These are phyloP conservation scores for Parauchenoglanis ngamensis DNA, from an alignment of 2,797 vertebrate species.

Conservation along the genomic window DNA sequence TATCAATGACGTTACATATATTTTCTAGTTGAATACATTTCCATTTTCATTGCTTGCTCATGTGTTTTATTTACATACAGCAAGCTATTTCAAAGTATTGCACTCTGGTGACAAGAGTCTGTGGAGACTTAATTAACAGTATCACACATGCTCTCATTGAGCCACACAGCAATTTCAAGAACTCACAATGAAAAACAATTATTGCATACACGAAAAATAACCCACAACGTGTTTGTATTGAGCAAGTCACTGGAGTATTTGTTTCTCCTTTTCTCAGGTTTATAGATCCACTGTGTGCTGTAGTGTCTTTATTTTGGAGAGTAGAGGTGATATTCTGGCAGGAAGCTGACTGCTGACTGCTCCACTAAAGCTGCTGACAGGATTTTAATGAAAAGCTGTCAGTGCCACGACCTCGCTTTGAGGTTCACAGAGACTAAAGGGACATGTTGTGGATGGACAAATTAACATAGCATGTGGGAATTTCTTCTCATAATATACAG, in stretches of 20 bases:
- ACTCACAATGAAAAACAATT: constrained; percentile 39
- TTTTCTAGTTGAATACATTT: constrained; percentile 5
- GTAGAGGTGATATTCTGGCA: constrained; percentile 42
- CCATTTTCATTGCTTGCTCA: constrained; percentile 45
- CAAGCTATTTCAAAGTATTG: constrained; percentile 67
- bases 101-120: constrained; percentile 67
- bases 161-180: constrained; percentile 24
- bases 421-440: constrained; percentile 58
- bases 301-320: constrained; percentile 35
- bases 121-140: constrained; percentile 75
- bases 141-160: constrained; percentile 41
- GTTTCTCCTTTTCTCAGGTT: not conserved
- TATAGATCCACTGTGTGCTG: constrained; percentile 1
- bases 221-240: not conserved
- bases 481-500: constrained; percentile 34
- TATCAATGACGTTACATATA: not conserved
- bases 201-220: constrained; percentile 33
- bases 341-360: constrained; percentile 67
- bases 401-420: constrained; percentile 68
- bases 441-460: constrained; percentile 57
- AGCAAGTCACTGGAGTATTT: not conserved
- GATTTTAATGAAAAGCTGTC: constrained; percentile 78
- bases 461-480: constrained; percentile 56
- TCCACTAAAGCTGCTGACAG: constrained; percentile 73
- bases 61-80: constrained; percentile 64